Evolutionary conservation across 2,113 vertebrate genomes (phyloP), one percentile per base, ranked within the genome.

Genomic region (Dipodomys spectabilis): DNA sequence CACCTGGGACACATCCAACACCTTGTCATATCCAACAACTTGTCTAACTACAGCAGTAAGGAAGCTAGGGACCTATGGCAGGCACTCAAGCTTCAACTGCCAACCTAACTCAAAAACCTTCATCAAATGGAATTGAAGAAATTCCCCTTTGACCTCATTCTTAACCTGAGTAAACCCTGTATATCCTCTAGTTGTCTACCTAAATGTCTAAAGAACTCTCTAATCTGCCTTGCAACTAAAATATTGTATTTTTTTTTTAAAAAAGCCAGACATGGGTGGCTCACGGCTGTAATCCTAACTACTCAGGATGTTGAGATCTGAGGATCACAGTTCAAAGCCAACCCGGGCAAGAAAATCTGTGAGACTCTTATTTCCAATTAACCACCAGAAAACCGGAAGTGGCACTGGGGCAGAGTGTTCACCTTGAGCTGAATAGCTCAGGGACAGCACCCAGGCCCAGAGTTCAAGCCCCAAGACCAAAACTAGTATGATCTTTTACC

Each of bases 61-160:
- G 15, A 57, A 57, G 15, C 53, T 57, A 57, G 12, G 3, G 53
- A 62, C 67, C 75, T 22, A 72, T 1, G 7, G 60, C 6, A 90
- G n/a, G 45, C 49, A 78, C 13, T 60, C 85, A 57, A 71, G n/a
- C 49, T 44, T 0, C 6, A 53, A 27, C 77, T 10, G 23, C 7
- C 79, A 78, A 81, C 10, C 20, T 60, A 45, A 39, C 28, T 73
- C 7, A 86, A 72, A 81, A 93, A 74, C 60, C 44, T 67, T 73
- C 9, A 82, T 28, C 27, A 81, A 84, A 86, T 62, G 25, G 15
- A 92, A 3, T 84, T 74, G 57, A 88, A 72, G 23, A 92, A 86
- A 94, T 4, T 60, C 10, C 60, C 53, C n/a, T 89, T 65, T 71
- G 86, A 12, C 72, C 32, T 60, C 49, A 60, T 71, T 82, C 67